A percentile compares a stretch with the other conserved stretches of the same genome.
Conservation (phyloP, 2,113 vertebrate genomes). For the Salvelinus fontinalis region DNA sequence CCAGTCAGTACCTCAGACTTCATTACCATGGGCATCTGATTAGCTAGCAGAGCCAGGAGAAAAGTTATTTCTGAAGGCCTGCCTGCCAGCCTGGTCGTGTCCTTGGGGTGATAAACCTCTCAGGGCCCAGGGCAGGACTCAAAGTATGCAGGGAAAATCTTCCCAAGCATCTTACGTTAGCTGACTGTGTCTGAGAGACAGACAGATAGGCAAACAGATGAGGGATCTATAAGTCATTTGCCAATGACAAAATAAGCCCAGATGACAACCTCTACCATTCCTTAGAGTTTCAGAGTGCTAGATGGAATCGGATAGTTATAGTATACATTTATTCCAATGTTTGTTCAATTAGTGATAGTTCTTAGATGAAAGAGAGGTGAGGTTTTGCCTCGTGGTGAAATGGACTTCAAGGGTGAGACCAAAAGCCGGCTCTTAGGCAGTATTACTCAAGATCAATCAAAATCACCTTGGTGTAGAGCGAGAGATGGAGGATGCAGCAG, state of each 20-base stretch:
- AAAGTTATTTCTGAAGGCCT: conserved; percentile 5
- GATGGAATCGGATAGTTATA: background rate
- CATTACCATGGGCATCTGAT: conserved; percentile 30
- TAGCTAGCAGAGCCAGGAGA: conserved; percentile 9
- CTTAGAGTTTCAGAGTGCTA: background rate
- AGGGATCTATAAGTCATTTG: background rate
- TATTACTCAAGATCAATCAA: conserved; percentile 46
- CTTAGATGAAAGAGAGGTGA: conserved; percentile 39
- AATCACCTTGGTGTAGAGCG: conserved; percentile 21
- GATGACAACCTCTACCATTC: background rate
- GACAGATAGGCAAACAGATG: background rate
- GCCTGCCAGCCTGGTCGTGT: background rate
- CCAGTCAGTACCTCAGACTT: background rate
- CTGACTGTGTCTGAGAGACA: background rate
- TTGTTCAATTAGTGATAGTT: conserved; percentile 38
- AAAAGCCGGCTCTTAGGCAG: conserved; percentile 38
- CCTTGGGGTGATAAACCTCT: background rate
- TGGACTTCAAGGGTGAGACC: conserved; percentile 45
- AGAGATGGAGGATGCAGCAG: background rate
- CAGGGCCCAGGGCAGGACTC: background rate
- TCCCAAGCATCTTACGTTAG: background rate
- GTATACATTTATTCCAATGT: conserved; percentile 27
- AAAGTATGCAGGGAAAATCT: background rate
- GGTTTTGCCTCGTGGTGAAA: conserved; percentile 22
- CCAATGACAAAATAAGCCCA: conserved; percentile 6